phyloP scores from a whole-genome alignment of 2,888 invertebrate genomes.

The Pseudoips prasinana region DNA sequence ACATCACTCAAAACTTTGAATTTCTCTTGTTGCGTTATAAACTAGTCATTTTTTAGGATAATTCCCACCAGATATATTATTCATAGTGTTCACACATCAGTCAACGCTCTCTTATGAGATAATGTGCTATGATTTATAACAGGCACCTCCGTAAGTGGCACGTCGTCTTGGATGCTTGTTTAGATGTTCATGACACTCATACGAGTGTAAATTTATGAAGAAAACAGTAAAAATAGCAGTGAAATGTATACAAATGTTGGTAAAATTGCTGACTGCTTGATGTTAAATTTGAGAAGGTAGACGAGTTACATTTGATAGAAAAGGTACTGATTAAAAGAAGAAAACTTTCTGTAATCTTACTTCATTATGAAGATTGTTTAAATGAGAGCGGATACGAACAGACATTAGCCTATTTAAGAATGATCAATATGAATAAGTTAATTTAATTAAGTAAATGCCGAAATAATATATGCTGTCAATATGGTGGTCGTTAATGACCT shows the following conservation, averaged over 20 bases:
- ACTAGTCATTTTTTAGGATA: slow-evolving; percentile 22
- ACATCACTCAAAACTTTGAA: too few relatives aligned
- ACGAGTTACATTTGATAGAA: neutral
- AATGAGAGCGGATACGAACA: too few relatives aligned
- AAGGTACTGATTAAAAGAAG: too few relatives aligned
- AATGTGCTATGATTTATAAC: slow-evolving; percentile 51
- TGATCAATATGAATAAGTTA: too few relatives aligned
- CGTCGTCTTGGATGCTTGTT: slow-evolving; percentile 29
- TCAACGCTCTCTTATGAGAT: slow-evolving; percentile 38
- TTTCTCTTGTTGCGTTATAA: neutral
- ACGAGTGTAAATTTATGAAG: slow-evolving; percentile 25
- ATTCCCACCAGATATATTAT: slow-evolving; percentile 38
- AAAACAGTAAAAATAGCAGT: slow-evolving; percentile 22
- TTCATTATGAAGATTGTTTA: too few relatives aligned
- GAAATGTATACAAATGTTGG: slow-evolving; percentile 13
- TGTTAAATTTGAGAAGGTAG: slow-evolving; percentile 6
- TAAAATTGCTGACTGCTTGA: slow-evolving; percentile 16
- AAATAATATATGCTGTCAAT: too few relatives aligned
- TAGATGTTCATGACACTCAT: slow-evolving; percentile 24
- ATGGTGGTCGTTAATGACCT: too few relatives aligned
- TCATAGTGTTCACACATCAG: slow-evolving; percentile 48
- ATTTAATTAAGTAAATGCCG: too few relatives aligned
- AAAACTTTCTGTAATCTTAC: too few relatives aligned
- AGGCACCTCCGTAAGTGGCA: slow-evolving; percentile 23
- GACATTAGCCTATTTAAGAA: too few relatives aligned